Evolutionary conservation across 2,888 invertebrate species (phyloP), one percentile per base, ranked within the genome.

Genomic region (Machimus atricapillus): DNA sequence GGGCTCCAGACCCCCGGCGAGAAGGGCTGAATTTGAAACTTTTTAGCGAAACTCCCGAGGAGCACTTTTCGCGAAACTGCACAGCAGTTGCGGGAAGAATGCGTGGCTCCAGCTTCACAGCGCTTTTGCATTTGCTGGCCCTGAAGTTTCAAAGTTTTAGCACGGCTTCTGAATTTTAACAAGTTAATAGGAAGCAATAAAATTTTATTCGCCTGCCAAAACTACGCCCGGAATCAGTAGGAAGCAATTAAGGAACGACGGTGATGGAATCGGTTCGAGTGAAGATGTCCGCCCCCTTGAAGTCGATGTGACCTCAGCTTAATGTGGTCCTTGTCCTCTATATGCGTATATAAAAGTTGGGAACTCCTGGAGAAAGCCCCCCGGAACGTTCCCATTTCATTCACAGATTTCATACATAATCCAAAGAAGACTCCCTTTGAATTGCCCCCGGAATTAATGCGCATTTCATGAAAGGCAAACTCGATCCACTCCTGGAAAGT

Each of bases 341-440:
- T 78, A 46, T 16, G 78, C 43, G 43, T 78, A 23, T n/a, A n/a
- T n/a, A 2, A 78, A 46, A 78, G 78, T 40, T 43, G 9, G 23
- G 27, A 66, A 66, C 66, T 66, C 23, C 27, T 66, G 23, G 66
- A 66, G 23, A 43, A 43, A 78, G 78, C 78, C 40, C 34, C 34
- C 34, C 31, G 4, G 37, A 14, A 78, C 1, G 43, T 78, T 77
- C 19, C 19, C 12, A 23, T 78, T 78, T 78, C 78, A 78, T 78
- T 37, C 40, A 23, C 43, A 43, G 78, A 40, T 43, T 78, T 40
- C 40, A 78, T 78, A 78, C 78, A 78, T 78, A 78, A 78, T 78
- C 78, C 43, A 14, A n/a, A 78, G 78, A 43, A 78, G 27, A 19
- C 78, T 78, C 43, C 14, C 23, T 40, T 23, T 78, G 78, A 78